A percentile compares a stretch with the other conserved stretches of the same genome.
Conservation (phyloP, 2,888 invertebrate genomes). For the Emmelina monodactyla region DNA sequence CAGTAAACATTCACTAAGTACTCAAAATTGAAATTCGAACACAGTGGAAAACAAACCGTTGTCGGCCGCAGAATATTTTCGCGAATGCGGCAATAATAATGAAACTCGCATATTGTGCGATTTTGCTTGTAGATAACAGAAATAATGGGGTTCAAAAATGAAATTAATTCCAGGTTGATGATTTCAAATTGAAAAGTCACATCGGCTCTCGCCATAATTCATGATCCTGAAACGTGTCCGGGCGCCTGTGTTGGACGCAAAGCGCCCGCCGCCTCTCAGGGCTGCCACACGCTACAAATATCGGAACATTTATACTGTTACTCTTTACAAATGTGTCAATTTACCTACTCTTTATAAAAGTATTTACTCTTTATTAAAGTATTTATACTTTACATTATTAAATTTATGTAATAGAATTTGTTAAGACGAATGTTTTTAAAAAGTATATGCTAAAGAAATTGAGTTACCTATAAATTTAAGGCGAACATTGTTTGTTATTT, state of each 20-base stretch:
- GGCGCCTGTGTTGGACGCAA: conserved; percentile 53
- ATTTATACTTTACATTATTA: too few relatives aligned
- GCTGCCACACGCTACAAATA: conserved; percentile 15
- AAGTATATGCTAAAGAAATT: too few relatives aligned
- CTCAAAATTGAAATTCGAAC: too few relatives aligned
- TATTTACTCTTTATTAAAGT: too few relatives aligned
- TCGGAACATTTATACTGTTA: too few relatives aligned
- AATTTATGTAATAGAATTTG: too few relatives aligned
- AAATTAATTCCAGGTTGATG: conserved; percentile 68
- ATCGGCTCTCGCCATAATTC: conserved; percentile 66
- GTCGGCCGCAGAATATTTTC: conserved; percentile 54
- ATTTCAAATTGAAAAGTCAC: conserved; percentile 69
- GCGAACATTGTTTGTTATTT: too few relatives aligned
- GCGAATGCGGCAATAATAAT: conserved; percentile 54
- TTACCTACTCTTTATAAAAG: too few relatives aligned
- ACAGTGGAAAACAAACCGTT: too few relatives aligned
- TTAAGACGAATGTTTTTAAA: too few relatives aligned
- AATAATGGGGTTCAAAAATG: conserved; percentile 67
- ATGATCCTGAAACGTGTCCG: conserved; percentile 65
- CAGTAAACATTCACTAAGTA: too few relatives aligned
- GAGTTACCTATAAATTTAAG: too few relatives aligned
- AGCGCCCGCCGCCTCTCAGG: conserved; percentile 27
- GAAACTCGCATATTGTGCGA: conserved; percentile 61
- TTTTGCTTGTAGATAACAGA: conserved; percentile 59
- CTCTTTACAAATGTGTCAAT: not conserved